Evolutionary conservation across 2,888 invertebrate species (phyloP).

Genomic region (Poecilus cupreus): DNA sequence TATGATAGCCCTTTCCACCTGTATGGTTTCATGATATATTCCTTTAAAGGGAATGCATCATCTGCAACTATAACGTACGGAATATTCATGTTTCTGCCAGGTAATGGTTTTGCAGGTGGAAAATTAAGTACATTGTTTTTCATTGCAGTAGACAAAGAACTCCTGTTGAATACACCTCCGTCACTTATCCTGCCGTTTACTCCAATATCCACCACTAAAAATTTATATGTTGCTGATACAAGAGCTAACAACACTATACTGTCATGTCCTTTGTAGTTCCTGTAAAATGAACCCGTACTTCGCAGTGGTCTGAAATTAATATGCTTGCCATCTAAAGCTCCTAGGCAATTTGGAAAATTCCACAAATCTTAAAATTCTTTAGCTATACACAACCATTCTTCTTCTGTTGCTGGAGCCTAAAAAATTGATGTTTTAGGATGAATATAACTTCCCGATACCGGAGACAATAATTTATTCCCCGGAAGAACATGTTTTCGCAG

Average conservation of each 20-base stretch:
- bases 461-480: too few relatives aligned
- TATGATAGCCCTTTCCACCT: slow-evolving; percentile 54
- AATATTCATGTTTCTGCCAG: slow-evolving; percentile 48
- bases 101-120: slow-evolving; percentile 55
- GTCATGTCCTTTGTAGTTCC: too few relatives aligned
- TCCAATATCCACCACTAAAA: slow-evolving; percentile 62
- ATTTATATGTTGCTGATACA: slow-evolving; percentile 62
- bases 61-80: slow-evolving; percentile 63
- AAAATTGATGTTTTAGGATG: too few relatives aligned
- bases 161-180: slow-evolving; percentile 61
- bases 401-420: background rate
- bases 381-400: background rate
- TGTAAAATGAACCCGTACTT: too few relatives aligned
- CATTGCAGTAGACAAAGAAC: slow-evolving; percentile 60
- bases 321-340: too few relatives aligned
- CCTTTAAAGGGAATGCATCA: slow-evolving; percentile 65
- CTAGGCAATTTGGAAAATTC: too few relatives aligned
- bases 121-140: slow-evolving; percentile 56
- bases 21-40: slow-evolving; percentile 65
- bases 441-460: too few relatives aligned
- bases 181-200: slow-evolving; percentile 63
- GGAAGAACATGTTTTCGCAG: too few relatives aligned
- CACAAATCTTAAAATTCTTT: background rate
- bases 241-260: slow-evolving; percentile 60
- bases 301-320: slow-evolving; percentile 48